Evolutionary conservation across 2,797 vertebrate genomes (phyloP), one percentile per base, ranked within the genome.

Genomic region (Pseudocheirus occidentalis): DNA sequence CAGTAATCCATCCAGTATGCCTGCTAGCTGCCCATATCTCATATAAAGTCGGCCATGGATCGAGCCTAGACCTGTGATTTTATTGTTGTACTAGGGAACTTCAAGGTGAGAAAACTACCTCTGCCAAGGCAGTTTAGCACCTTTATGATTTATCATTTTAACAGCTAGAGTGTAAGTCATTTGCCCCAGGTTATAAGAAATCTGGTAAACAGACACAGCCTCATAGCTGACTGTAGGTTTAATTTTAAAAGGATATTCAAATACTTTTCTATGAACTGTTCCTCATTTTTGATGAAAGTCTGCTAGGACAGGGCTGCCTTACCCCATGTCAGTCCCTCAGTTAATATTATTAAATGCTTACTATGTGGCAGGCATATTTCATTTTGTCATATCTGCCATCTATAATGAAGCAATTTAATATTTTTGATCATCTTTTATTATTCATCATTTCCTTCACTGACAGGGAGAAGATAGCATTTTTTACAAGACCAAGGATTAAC

Each of bases 391-490:
- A 21, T 73, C 40, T 46, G 11, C 50, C 4, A 4, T 87, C 40
- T 87, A 0, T 46, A 87, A 87, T 46, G 40, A 46, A 46, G 24
- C 46, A 87, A 87, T 12, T 12, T 81, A 50, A 27, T 27, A 7
- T 46, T 50, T 87, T 50, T 87, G 40, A 56, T 7, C 90, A 62
- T 31, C 21, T 87, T 97, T 40, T 66, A 95, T 98, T 97, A 91
- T 97, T 91, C 73, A 34, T 94, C 34, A 2, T 92, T 96, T 89
- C 96, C 96, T 98, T 95, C 81, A 11, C 56, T 94, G 89, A 94
- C 99, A 99, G 99, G 99, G 99, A 99, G 99, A 99, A 99, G 99
- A 99, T 99, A 98, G 99, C 99, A 95, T 99, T 99, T 98, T 99
- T 99, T 98, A 99, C 99, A 93, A 99, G 99, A 99, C 99, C 99